These are phyloP conservation scores for Littorina saxatilis DNA, from an alignment of 1,140 invertebrate genomes.

Conservation along the genomic window DNA sequence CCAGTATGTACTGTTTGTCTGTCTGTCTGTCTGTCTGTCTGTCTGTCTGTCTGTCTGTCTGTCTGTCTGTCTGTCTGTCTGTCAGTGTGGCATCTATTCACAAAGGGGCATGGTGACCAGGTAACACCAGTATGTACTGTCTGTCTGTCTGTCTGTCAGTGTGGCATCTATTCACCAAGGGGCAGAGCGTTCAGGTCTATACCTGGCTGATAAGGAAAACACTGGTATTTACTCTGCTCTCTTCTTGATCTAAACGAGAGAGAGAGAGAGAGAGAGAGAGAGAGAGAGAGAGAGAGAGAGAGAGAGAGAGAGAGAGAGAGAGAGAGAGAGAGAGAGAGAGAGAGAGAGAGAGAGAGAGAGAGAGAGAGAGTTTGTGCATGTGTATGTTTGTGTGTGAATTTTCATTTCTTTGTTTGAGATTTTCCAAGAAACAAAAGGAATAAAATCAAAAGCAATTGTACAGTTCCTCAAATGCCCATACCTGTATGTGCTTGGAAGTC, in stretches of 20 bases:
- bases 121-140: constrained; percentile 80
- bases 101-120: constrained; percentile 78
- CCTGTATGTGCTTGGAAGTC: too few relatives aligned
- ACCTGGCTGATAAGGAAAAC: constrained; percentile 63
- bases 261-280: too few relatives aligned
- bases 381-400: too few relatives aligned
- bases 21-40: background rate
- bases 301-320: background rate
- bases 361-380: too few relatives aligned
- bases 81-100: constrained; percentile 82
- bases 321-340: too few relatives aligned
- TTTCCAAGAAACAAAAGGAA: too few relatives aligned
- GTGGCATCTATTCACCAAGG: constrained; percentile 78
- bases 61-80: background rate
- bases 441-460: too few relatives aligned
- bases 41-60: background rate
- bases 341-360: too few relatives aligned
- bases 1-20: constrained; percentile 74
- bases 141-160: background rate
- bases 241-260: background rate
- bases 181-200: constrained; percentile 78
- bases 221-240: constrained; percentile 76
- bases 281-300: background rate
- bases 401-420: too few relatives aligned
- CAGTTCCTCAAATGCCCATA: too few relatives aligned